These are phyloP conservation scores for Hecatera dysodea DNA, from an alignment of 2,888 invertebrate species.

Conservation along the genomic window DNA sequence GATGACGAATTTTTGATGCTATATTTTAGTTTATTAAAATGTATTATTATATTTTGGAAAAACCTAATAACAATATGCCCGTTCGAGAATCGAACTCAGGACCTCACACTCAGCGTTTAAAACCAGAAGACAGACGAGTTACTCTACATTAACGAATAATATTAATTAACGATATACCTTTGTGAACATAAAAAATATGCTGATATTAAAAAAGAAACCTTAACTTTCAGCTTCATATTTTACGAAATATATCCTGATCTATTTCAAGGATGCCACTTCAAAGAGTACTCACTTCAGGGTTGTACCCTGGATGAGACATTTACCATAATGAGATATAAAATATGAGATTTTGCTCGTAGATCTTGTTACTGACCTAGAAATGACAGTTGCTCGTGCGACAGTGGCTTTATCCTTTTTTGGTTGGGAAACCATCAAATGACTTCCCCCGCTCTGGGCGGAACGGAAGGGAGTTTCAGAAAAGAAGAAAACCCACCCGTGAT, in stretches of 20 bases:
- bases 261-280: constrained; percentile 19
- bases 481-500: no score
- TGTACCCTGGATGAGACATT: constrained; percentile 32
- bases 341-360: constrained; percentile 20
- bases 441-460: no score
- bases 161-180: background rate
- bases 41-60: no score
- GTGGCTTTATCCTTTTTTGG: background rate
- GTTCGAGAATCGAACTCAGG: no score
- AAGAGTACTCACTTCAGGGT: constrained; percentile 33
- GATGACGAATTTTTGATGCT: no score
- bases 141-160: background rate
- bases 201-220: background rate
- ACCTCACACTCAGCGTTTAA: no score
- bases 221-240: constrained; percentile 11
- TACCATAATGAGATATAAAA: constrained; percentile 49
- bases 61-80: background rate
- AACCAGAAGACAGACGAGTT: no score
- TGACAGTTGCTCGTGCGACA: background rate
- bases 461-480: no score
- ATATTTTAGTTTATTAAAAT: no score
- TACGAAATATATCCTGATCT: constrained; percentile 6
- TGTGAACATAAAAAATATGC: background rate
- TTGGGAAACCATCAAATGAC: no score
- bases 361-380: constrained; percentile 8